Base-by-base conservation (phyloP, 2,888 invertebrate genomes). In the Acanthosepion esculentum region DNA sequence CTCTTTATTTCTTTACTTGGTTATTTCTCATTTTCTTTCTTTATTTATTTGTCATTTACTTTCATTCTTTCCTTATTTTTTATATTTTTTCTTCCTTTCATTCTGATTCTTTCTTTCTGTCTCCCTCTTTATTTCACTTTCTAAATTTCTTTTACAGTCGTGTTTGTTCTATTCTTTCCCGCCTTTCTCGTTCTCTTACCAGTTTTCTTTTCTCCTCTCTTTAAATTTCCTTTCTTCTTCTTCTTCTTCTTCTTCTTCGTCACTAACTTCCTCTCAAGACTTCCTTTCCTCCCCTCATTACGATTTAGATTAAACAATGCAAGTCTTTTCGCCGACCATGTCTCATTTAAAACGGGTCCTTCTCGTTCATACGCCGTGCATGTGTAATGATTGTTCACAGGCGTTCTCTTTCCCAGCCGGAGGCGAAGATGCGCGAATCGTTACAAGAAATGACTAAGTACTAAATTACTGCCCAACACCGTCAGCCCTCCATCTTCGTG, bases 401-500 rank as follows among this genome's bases (percentile, higher is more conserved):
- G 23, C 29, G 64, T 64, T 78, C 78, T 15, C 78, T 59, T 59
- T n/a, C 78, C 78, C n/a, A 78, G 15, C 78, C 78, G n/a, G 15
- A 78, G 15, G n/a, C n/a, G n/a, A n/a, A 33, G n/a, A n/a, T 78
- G 78, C 78, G 78, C 78, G n/a, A 78, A 78, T 78, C 78, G n/a
- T 33, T 78, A 78, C 78, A 78, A 78, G 78, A 78, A 78, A 78
- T 78, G 78, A 78, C 78, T 78, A 78, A 78, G 78, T n/a, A 78
- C 78, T 15, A 33, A 78, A 15, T 78, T 15, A 78, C 78, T 78
- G 15, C 78, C 78, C 78, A 78, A 78, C 78, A 15, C 78, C n/a
- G 33, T 33, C 78, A 33, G 15, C 78, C 33, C 78, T 78, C 78
- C 12, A 12, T 33, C 33, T 33, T 78, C 18, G 15, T 33, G 33